A percentile compares a stretch with the other conserved stretches of the same genome.
phyloP scores from a whole-genome alignment of 2,113 vertebrate species.

The Tenebrosternarchus preto region DNA sequence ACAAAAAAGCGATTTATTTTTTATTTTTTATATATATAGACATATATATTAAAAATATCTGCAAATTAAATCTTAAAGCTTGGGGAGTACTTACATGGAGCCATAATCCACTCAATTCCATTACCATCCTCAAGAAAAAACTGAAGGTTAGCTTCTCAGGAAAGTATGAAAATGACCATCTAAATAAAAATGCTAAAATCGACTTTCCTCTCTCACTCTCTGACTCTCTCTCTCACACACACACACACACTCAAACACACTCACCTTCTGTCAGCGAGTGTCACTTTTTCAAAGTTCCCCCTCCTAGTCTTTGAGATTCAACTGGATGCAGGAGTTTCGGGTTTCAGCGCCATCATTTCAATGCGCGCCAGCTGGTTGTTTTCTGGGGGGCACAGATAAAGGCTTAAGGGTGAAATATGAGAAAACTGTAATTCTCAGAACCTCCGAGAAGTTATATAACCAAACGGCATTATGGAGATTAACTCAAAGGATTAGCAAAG shows the following conservation, averaged over 20 bases:
- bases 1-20: too few relatives aligned
- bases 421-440: conserved; percentile 11
- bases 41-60: background rate
- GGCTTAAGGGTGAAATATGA: conserved; percentile 22
- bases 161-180: background rate
- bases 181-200: too few relatives aligned
- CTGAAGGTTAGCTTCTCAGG: background rate
- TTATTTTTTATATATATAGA: too few relatives aligned
- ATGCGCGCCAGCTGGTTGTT: conserved; percentile 48
- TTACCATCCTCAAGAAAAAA: background rate
- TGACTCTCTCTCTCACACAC: conserved; percentile 46
- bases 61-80: background rate
- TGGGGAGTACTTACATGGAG: conserved; percentile 2
- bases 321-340: conserved; percentile 50
- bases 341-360: conserved; percentile 56
- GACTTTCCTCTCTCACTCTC: conserved; percentile 54
- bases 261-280: conserved; percentile 50
- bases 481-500: too few relatives aligned
- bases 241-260: conserved; percentile 32
- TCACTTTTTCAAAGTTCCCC: conserved; percentile 48
- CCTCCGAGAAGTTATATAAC: background rate
- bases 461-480: conserved; percentile 3
- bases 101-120: background rate
- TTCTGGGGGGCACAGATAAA: conserved; percentile 31
- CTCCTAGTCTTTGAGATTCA: conserved; percentile 55